A percentile compares a stretch with the other conserved stretches of the same genome.
Evolutionary conservation across 2,888 invertebrate genomes (phyloP).

Genomic region (Lasioglossum vierecki): DNA sequence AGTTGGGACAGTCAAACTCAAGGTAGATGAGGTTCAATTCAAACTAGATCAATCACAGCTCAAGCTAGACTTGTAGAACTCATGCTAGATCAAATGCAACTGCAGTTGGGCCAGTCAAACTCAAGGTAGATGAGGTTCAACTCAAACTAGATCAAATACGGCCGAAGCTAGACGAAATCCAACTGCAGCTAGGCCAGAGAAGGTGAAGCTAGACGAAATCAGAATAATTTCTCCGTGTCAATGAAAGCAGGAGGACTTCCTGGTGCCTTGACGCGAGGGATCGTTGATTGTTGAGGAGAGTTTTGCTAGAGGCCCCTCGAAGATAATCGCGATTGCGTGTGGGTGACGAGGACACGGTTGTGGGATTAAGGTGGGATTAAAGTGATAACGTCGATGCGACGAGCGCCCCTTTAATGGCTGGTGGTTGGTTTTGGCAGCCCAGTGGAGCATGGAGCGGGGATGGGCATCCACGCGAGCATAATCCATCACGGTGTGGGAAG

Average conservation of each 20-base stretch:
- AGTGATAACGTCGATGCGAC: conserved; percentile 73
- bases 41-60: too few species aligned
- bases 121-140: background rate
- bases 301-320: background rate
- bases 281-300: background rate
- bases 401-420: conserved; percentile 84
- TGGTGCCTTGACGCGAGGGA: conserved; percentile 5
- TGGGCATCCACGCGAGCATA: conserved; percentile 84
- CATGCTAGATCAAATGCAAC: too few species aligned
- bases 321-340: conserved; percentile 62
- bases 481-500: conserved; percentile 84
- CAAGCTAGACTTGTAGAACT: too few species aligned
- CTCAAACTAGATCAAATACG: background rate
- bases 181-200: too few species aligned
- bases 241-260: background rate
- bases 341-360: conserved; percentile 72
- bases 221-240: too few species aligned
- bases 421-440: conserved; percentile 84
- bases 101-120: background rate
- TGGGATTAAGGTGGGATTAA: conserved; percentile 72
- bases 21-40: background rate
- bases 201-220: too few species aligned
- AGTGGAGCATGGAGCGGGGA: conserved; percentile 86
- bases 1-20: background rate
- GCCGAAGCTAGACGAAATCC: too few species aligned